phyloP scores from a whole-genome alignment of 2,888 invertebrate species.

The Drosophila atripex region DNA sequence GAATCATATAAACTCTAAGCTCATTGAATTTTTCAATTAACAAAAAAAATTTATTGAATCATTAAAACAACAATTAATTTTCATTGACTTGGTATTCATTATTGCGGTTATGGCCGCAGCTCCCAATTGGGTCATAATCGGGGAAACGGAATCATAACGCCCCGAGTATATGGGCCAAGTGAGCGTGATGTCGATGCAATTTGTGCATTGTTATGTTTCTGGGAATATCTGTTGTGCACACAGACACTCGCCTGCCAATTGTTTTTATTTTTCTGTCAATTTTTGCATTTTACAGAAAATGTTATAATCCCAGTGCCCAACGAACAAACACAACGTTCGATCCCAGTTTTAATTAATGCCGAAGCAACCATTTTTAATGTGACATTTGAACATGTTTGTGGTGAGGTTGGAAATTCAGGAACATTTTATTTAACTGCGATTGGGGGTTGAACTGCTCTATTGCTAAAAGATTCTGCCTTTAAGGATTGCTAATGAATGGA shows the following conservation, averaged over 20 bases:
- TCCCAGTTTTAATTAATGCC: constrained; percentile 47
- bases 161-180: not conserved
- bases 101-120: constrained; percentile 22
- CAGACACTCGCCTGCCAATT: constrained; percentile 35
- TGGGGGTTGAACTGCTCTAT: not conserved
- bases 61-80: constrained; percentile 70
- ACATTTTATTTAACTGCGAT: constrained; percentile 54
- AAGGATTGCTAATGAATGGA: constrained; percentile 26
- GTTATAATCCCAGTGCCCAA: constrained; percentile 33
- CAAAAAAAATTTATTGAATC: constrained; percentile 50
- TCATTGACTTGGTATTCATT: constrained; percentile 49
- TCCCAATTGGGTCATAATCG: constrained; percentile 35
- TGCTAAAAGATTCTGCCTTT: constrained; percentile 30
- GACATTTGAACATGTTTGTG: constrained; percentile 51
- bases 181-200: constrained; percentile 32
- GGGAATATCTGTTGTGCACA: constrained; percentile 34
- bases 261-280: constrained; percentile 59
- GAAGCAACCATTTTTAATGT: constrained; percentile 47
- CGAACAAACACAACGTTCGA: constrained; percentile 27
- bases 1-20: constrained; percentile 22
- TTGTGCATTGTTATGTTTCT: constrained; percentile 41
- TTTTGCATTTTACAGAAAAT: constrained; percentile 45
- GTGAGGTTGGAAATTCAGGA: constrained; percentile 32
- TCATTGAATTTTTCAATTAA: constrained; percentile 49
- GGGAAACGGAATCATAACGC: constrained; percentile 16